Evolutionary conservation across 1,140 invertebrate species (phyloP), one percentile per base, ranked within the genome.

Genomic region (Cotesia chilonis): DNA sequence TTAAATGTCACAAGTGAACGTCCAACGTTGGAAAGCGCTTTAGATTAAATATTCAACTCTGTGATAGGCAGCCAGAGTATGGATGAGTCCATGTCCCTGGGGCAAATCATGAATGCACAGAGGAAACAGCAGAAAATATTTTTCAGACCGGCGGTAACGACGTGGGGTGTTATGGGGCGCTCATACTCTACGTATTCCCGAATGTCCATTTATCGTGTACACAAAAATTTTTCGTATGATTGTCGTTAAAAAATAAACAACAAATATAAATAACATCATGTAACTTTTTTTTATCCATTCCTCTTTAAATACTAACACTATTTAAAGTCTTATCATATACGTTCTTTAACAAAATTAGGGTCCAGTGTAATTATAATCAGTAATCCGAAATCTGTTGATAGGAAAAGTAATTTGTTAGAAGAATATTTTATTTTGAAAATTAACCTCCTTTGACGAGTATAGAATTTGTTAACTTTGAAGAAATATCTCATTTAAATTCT

Each of bases 41-140:
- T 38, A n/a, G 38, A 55, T 55, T 55, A 55, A 55, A 55, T 55
- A 55, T 55, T 55, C 54, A 55, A 55, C 28, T 37, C 20, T 37
- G 14, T 64, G 61, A 64, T 38, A 12, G 37, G 61, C 38, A 20
- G 37, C 9, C 12, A 20, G 37, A 64, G 12, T 6, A 37, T n/a
- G 35, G 61, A 12, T 17, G 59, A 14, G 35, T 28, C 35, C 35
- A 28, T 35, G 59, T 20, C 59, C 59, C 59, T 4, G 37, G 61
- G 37, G 61, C 37, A 64, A 64, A 64, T 64, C 61, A 36, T 37
- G 10, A 64, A 64, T 64, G 61, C 61, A 64, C 61, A 64, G 61
- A 64, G 61, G 61, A 64, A 64, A 64, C 61, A 64, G 37, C 36
- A 64, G 35, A 41, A 64, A 64, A 64, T 64, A 64, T 64, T 64